These are phyloP conservation scores for Seriola rivoliana DNA, from an alignment of 2,113 vertebrate genomes.

Conservation along the genomic window DNA sequence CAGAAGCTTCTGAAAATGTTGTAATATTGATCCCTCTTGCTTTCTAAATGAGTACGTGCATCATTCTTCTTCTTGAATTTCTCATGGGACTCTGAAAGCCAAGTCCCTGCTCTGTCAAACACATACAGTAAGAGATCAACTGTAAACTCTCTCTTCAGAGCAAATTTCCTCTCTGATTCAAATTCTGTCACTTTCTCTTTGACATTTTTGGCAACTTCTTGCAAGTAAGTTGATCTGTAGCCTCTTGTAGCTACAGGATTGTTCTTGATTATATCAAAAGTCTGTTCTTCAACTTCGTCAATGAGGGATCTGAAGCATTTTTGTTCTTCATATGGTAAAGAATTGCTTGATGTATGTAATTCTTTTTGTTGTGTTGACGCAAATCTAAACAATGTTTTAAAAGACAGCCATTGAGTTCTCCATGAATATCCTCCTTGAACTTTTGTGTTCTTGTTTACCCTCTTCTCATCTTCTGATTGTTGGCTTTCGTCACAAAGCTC, in stretches of 20 bases:
- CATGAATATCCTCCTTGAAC: no score
- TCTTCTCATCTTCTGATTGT: background rate
- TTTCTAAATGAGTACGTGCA: constrained; percentile 62
- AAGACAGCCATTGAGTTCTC: no score
- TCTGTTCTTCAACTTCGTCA: background rate
- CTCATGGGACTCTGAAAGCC: constrained; percentile 68
- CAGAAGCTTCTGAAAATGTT: constrained; percentile 77
- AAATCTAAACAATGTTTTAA: no score
- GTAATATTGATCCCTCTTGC: constrained; percentile 79
- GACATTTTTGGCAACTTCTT: constrained; percentile 70
- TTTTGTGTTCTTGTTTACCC: no score
- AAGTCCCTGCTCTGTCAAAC: constrained; percentile 36
- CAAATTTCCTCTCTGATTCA: background rate
- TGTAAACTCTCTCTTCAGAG: constrained; percentile 64
- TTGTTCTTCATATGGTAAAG: background rate
- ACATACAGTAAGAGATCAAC: constrained; percentile 72
- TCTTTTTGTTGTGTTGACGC: no score
- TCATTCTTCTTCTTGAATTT: constrained; percentile 75
- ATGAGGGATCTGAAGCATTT: background rate
- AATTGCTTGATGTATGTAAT: no score
- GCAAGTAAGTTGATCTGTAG: constrained; percentile 25
- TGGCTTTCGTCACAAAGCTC: background rate
- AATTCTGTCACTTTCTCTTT: background rate
- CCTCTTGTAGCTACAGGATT: constrained; percentile 55
- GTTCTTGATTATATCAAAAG: background rate